phyloP scores from a whole-genome alignment of 2,797 vertebrate genomes.

The Sciurus carolinensis region DNA sequence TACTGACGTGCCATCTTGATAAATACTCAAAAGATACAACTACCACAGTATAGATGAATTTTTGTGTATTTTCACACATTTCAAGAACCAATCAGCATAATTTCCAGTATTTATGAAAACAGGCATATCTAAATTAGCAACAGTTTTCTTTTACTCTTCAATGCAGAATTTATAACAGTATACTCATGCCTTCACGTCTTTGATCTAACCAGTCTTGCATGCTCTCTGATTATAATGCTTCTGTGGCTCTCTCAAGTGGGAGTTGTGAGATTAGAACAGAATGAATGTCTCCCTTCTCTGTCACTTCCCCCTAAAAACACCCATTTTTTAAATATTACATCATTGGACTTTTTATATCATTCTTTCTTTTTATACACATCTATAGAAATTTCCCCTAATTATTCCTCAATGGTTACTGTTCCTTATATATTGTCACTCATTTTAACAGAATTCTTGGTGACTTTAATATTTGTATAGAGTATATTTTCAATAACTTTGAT shows the following conservation, averaged over 20 bases:
- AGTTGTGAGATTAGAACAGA: not conserved
- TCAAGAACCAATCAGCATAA: not conserved
- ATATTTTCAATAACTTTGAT: not conserved
- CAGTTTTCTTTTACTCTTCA: not conserved
- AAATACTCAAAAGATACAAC: not conserved
- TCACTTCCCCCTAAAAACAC: not conserved
- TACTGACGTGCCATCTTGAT: not conserved
- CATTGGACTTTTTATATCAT: not conserved
- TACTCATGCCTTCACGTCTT: not conserved
- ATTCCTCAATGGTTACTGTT: not conserved
- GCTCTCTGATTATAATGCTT: not conserved
- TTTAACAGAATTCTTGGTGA: not conserved
- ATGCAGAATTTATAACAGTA: not conserved
- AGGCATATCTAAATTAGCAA: not conserved
- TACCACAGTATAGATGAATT: not conserved
- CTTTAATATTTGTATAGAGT: not conserved
- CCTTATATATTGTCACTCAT: not conserved
- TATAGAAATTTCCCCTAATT: not conserved
- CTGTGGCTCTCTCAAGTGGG: not conserved
- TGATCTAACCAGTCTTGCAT: not conserved
- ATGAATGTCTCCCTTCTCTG: not conserved
- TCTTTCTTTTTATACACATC: not conserved
- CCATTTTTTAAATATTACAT: not conserved
- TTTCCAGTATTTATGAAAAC: not conserved
- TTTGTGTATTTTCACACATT: not conserved